These are phyloP conservation scores for Callinectes sapidus DNA, from an alignment of 2,888 invertebrate species.

Conservation along the genomic window DNA sequence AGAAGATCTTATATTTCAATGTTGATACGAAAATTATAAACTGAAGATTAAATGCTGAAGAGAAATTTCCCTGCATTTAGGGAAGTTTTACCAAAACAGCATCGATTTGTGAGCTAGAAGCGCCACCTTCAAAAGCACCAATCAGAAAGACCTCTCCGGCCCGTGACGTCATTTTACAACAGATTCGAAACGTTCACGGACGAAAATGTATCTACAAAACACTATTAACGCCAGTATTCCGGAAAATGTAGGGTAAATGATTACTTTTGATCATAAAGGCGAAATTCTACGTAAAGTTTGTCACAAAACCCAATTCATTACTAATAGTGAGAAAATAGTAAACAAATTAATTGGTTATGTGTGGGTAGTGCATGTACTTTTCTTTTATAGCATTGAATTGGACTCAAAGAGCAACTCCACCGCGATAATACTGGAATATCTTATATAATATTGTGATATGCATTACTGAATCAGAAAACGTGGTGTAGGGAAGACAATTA, in stretches of 20 bases:
- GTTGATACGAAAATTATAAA: not conserved
- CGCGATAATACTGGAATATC: too few relatives aligned
- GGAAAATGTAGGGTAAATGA: not conserved
- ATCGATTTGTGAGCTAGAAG: slow-evolving; percentile 57
- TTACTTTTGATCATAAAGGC: not conserved
- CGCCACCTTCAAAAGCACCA: slow-evolving; percentile 65
- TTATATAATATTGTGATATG: too few relatives aligned
- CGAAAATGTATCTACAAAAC: not conserved
- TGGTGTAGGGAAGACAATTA: too few relatives aligned
- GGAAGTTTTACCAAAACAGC: slow-evolving; percentile 65
- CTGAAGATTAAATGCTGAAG: slow-evolving; percentile 11
- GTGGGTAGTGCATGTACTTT: too few relatives aligned
- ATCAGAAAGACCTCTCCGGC: slow-evolving; percentile 30
- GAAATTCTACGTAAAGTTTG: not conserved
- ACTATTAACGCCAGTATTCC: not conserved
- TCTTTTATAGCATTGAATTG: too few relatives aligned
- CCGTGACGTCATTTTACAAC: slow-evolving; percentile 50
- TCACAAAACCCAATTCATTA: too few relatives aligned
- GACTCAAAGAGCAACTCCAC: too few relatives aligned
- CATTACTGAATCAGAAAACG: too few relatives aligned
- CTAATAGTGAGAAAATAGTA: too few relatives aligned
- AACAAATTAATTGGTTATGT: too few relatives aligned
- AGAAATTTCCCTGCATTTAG: slow-evolving; percentile 49
- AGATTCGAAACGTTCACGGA: slow-evolving; percentile 49
- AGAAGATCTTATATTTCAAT: not conserved